Evolutionary conservation across 2,797 vertebrate species (phyloP).

Genomic region (Sciaenops ocellatus): DNA sequence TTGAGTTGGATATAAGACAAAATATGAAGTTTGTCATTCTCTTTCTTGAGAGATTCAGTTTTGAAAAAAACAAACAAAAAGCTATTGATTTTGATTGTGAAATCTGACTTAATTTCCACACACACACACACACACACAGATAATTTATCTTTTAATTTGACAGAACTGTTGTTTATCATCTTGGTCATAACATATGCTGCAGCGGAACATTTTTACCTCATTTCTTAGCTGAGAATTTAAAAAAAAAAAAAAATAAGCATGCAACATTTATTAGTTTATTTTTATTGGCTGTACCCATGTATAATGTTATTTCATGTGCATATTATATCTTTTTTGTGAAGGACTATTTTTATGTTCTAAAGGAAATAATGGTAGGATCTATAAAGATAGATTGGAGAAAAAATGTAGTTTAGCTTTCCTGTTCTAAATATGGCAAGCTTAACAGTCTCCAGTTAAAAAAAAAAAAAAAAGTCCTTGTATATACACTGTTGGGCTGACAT

Average conservation of each 20-base stretch:
- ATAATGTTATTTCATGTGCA: slow-evolving; percentile 80
- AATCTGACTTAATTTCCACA: slow-evolving; percentile 37
- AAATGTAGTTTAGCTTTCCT: slow-evolving; percentile 67
- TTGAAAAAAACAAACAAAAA: slow-evolving; percentile 33
- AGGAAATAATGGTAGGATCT: slow-evolving; percentile 77
- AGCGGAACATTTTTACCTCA: slow-evolving; percentile 79
- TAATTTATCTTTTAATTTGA: slow-evolving; percentile 68
- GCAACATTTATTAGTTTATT: slow-evolving; percentile 66
- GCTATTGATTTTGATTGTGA: slow-evolving; percentile 50
- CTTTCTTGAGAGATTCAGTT: slow-evolving; percentile 36
- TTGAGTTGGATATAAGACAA: slow-evolving; percentile 54
- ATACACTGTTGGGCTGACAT: slow-evolving; percentile 60
- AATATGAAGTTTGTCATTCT: slow-evolving; percentile 46
- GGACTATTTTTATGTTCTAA: slow-evolving; percentile 79
- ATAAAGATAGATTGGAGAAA: slow-evolving; percentile 67
- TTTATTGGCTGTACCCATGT: slow-evolving; percentile 72
- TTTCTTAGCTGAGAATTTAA: slow-evolving; percentile 69
- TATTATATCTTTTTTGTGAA: slow-evolving; percentile 82
- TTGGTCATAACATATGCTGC: slow-evolving; percentile 62
- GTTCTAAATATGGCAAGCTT: slow-evolving; percentile 64
- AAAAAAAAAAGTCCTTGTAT: slow-evolving; percentile 61
- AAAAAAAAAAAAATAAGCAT: too few relatives aligned
- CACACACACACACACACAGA: slow-evolving; percentile 30
- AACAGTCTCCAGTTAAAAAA: slow-evolving; percentile 44
- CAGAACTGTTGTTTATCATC: slow-evolving; percentile 47